Conservation (phyloP, 2,888 invertebrate species). For the Sinelater perroti region DNA sequence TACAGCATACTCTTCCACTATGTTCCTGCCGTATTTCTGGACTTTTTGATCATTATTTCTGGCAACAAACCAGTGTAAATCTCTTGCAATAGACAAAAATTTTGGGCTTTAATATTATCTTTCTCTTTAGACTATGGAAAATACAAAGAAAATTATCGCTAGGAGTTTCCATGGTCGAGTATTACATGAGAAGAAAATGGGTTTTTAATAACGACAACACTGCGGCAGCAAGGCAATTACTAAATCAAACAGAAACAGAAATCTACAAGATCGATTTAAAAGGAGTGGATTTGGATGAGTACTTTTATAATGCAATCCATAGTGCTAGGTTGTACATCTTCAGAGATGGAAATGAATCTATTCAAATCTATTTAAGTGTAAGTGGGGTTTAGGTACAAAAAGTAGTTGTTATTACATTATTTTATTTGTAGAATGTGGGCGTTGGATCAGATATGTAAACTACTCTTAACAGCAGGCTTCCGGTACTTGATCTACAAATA, state of each 20-base stretch:
- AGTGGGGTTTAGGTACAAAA: neutral
- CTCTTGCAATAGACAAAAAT: too few relatives aligned
- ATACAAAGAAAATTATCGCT: conserved; percentile 85
- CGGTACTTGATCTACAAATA: neutral
- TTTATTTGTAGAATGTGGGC: conserved; percentile 8
- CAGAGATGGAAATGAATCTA: conserved; percentile 81
- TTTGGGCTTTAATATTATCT: neutral
- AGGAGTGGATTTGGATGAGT: conserved; percentile 79
- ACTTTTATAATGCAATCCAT: conserved; percentile 83
- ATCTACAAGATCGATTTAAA: conserved; percentile 76
- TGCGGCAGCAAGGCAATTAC: conserved; percentile 63
- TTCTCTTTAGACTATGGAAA: conserved; percentile 71
- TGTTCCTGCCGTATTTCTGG: conserved; percentile 88
- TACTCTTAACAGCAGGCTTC: conserved; percentile 13
- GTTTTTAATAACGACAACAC: conserved; percentile 80
- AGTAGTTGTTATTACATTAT: neutral
- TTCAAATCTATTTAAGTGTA: too few relatives aligned
- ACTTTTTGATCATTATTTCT: conserved; percentile 77
- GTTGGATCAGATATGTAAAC: conserved; percentile 18
- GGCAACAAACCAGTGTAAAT: conserved; percentile 90
- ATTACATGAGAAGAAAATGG: conserved; percentile 93
- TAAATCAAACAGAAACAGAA: conserved; percentile 72
- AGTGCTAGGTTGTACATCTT: conserved; percentile 83
- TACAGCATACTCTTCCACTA: conserved; percentile 89
- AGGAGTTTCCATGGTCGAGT: conserved; percentile 89